Conservation (phyloP, 2,888 invertebrate genomes). For the Andrena praecox region DNA sequence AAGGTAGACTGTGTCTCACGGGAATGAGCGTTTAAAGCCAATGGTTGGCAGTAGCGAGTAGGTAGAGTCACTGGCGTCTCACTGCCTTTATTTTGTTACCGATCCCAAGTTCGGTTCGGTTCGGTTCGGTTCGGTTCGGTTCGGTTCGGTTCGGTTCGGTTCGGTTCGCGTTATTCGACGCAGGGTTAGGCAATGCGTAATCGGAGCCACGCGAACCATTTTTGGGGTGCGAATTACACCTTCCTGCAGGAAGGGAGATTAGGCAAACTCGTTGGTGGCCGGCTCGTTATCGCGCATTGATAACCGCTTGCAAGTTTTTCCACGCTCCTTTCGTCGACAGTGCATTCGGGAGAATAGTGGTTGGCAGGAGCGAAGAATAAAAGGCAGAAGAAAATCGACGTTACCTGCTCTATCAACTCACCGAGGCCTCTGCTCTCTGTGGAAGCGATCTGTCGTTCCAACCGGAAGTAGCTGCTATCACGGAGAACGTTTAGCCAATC, state of each 20-base stretch:
- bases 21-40: constrained; percentile 30
- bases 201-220: constrained; percentile 43
- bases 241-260: constrained; percentile 14
- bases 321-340: constrained; percentile 28
- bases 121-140: no score
- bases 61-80: not conserved
- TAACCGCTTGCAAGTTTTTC: constrained; percentile 45
- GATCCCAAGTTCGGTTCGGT: constrained; percentile 42
- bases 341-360: constrained; percentile 51
- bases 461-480: constrained; percentile 67
- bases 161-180: constrained; percentile 20
- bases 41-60: constrained; percentile 7
- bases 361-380: constrained; percentile 43
- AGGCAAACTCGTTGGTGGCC: constrained; percentile 6
- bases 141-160: constrained; percentile 15
- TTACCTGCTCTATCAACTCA: constrained; percentile 69
- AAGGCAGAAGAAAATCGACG: constrained; percentile 45
- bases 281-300: constrained; percentile 51
- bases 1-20: constrained; percentile 55
- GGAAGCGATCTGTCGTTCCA: constrained; percentile 61
- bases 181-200: constrained; percentile 35
- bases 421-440: constrained; percentile 49
- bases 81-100: constrained; percentile 12
- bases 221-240: not conserved
- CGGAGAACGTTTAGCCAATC: constrained; percentile 71